Conservation (phyloP, 2,888 invertebrate species). For the Lydus trimaculatus region DNA sequence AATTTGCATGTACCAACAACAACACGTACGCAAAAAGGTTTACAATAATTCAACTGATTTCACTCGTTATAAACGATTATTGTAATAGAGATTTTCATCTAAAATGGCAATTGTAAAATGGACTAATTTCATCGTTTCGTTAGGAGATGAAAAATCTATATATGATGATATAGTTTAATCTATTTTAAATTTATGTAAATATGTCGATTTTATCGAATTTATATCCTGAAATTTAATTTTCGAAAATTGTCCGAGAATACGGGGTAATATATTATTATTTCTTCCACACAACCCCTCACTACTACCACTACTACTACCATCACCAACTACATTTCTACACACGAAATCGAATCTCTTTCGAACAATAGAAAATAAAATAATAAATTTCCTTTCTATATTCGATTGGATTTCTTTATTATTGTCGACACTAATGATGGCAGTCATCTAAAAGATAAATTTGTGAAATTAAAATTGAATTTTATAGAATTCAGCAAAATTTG, state of each 20-base stretch:
- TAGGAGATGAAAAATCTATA: no score
- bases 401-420: neutral
- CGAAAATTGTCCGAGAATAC: neutral
- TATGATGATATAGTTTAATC: no score
- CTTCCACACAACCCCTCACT: neutral
- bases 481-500: no score
- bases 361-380: conserved; percentile 2
- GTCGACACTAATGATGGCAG: neutral
- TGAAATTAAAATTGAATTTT: no score
- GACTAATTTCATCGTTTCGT: no score
- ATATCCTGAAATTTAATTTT: neutral
- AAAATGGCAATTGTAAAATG: no score
- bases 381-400: neutral
- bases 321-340: neutral
- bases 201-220: neutral
- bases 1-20: neutral
- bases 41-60: no score
- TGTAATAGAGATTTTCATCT: no score
- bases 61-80: no score
- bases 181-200: neutral
- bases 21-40: no score
- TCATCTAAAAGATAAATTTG: neutral
- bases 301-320: no score
- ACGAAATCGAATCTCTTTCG: neutral
- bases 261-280: neutral